Conservation (phyloP, 2,888 invertebrate species). For the Eucera pruinosa region DNA sequence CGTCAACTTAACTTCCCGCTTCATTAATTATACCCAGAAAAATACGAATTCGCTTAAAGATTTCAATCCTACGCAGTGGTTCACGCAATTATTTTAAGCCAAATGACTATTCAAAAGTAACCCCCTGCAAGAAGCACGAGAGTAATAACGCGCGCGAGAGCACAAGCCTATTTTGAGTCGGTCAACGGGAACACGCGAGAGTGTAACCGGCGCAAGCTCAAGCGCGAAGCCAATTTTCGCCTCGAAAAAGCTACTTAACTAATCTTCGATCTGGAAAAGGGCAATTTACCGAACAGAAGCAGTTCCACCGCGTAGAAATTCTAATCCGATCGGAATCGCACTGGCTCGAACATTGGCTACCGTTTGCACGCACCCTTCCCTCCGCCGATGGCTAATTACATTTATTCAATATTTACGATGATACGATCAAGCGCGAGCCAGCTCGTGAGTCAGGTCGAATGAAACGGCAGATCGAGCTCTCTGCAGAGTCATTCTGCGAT, state of each 20-base stretch:
- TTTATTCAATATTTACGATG: constrained; percentile 79
- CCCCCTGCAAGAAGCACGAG: background rate
- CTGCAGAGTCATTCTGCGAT: constrained; percentile 75
- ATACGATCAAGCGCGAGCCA: constrained; percentile 74
- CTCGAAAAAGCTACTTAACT: constrained; percentile 12
- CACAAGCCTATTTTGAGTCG: background rate
- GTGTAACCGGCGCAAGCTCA: background rate
- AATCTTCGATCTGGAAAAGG: constrained; percentile 37
- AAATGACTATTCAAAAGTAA: background rate
- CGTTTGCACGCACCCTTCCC: constrained; percentile 56
- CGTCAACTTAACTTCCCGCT: too few species aligned
- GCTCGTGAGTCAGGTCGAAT: constrained; percentile 75
- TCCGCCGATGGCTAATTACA: constrained; percentile 75
- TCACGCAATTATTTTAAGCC: too few species aligned
- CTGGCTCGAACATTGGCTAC: constrained; percentile 51
- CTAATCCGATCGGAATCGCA: constrained; percentile 54
- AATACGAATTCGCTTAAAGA: too few species aligned
- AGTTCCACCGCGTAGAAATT: constrained; percentile 37
- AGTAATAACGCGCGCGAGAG: background rate
- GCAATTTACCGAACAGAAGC: constrained; percentile 30
- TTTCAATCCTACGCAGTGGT: too few species aligned
- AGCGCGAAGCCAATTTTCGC: background rate
- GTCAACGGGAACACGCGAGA: background rate
- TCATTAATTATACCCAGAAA: too few species aligned
- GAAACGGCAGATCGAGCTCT: constrained; percentile 73